Evolutionary conservation across 2,113 vertebrate species (phyloP).

Genomic region (Tychaedon coryphoeus): DNA sequence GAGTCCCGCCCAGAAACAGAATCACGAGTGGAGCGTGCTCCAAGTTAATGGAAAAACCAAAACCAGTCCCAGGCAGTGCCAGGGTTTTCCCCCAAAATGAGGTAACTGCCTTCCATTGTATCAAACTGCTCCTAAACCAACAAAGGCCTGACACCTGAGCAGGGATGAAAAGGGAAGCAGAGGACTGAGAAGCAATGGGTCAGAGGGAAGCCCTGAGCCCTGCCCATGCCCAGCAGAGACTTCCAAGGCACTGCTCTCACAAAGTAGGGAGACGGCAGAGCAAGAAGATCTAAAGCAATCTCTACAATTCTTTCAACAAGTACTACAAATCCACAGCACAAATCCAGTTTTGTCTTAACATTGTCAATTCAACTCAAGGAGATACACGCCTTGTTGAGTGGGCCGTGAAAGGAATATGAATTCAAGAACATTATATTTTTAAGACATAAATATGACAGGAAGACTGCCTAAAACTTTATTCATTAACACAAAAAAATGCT

Average conservation of each 20-base stretch:
- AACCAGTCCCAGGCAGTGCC: not conserved
- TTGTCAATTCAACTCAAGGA: not conserved
- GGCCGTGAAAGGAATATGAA: not conserved
- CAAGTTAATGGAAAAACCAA: not conserved
- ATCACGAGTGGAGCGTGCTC: not conserved
- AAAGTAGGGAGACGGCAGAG: accelerated
- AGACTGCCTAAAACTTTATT: conserved; percentile 1
- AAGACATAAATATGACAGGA: not conserved
- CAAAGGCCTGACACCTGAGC: not conserved
- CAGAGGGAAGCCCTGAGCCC: not conserved
- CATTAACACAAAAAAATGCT: not conserved
- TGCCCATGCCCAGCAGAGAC: accelerated
- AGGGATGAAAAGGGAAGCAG: not conserved
- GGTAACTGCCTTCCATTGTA: not conserved
- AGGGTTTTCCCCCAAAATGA: not conserved
- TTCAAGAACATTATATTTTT: not conserved
- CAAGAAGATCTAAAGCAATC: not conserved
- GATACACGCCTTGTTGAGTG: not conserved
- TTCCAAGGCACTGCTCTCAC: not conserved
- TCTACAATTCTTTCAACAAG: not conserved
- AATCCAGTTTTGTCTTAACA: not conserved
- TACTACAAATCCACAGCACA: not conserved
- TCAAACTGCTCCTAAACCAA: not conserved
- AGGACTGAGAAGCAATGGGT: not conserved
- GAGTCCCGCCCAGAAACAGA: not conserved